Conservation (phyloP, 2,113 vertebrate species). For the Seriola aureovittata region DNA sequence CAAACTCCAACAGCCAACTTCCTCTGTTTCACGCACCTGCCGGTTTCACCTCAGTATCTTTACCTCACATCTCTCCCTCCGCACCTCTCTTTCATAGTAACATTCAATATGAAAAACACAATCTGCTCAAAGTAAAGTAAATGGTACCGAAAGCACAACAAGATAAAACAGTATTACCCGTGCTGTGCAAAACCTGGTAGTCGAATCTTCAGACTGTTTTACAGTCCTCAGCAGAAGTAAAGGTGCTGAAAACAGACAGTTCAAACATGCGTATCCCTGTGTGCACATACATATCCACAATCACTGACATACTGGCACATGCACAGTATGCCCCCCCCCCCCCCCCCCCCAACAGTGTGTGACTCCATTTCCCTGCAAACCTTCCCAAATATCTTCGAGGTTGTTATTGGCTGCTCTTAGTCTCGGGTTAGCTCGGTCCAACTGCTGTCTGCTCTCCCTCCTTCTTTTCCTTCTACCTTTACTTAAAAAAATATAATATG, state of each 20-base stretch:
- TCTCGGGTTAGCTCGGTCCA: constrained; percentile 23
- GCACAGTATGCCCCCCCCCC: no score
- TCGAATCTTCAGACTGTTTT: neutral
- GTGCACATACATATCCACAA: neutral
- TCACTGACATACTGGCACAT: constrained; percentile 4
- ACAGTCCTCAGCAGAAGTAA: neutral
- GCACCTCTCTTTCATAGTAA: neutral
- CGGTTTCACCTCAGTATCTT: neutral
- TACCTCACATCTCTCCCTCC: neutral
- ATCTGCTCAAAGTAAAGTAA: constrained; percentile 2
- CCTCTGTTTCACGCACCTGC: neutral
- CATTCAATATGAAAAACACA: neutral
- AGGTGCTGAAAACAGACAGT: neutral
- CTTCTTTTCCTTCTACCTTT: constrained; percentile 2
- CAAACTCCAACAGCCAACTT: neutral
- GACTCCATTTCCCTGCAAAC: neutral
- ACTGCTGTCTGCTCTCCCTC: constrained; percentile 10
- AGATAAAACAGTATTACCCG: neutral
- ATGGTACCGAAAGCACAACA: neutral
- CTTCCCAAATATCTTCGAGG: constrained; percentile 37
- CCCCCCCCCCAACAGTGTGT: neutral
- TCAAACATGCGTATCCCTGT: neutral
- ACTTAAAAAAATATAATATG: constrained; percentile 24
- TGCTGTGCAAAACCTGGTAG: neutral
- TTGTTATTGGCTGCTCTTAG: constrained; percentile 37